phyloP scores from a whole-genome alignment of 1,140 invertebrate genomes.

The Atta colombica region DNA sequence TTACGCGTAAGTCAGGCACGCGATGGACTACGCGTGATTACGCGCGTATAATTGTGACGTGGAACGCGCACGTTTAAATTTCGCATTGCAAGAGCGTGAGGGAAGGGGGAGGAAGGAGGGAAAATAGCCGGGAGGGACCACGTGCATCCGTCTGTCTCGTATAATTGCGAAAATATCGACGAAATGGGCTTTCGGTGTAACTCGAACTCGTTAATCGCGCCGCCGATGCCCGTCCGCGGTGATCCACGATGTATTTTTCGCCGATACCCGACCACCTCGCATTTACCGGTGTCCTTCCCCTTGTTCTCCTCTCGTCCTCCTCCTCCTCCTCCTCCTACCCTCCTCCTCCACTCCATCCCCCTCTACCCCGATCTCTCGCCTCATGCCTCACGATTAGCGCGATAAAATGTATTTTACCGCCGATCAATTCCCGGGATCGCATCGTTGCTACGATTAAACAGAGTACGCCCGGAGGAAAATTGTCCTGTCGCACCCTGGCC shows the following conservation, averaged over 20 bases:
- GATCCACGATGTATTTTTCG: conserved; percentile 56
- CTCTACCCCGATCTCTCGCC: background rate
- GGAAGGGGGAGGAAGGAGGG: too few relatives aligned
- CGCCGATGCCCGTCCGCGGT: conserved; percentile 33
- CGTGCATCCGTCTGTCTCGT: conserved; percentile 14
- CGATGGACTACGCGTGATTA: conserved; percentile 26
- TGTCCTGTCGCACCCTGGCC: conserved; percentile 5
- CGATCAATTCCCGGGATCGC: conserved; percentile 51
- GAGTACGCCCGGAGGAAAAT: conserved; percentile 42
- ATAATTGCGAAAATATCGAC: conserved; percentile 62
- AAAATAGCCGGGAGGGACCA: background rate
- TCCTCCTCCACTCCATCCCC: background rate
- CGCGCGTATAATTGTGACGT: conserved; percentile 49
- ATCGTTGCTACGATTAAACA: conserved; percentile 31
- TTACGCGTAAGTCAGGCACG: background rate
- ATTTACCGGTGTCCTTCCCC: background rate
- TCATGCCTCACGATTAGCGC: conserved; percentile 29
- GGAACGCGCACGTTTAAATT: conserved; percentile 35
- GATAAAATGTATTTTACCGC: conserved; percentile 44
- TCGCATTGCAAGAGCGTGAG: background rate
- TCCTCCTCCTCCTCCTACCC: background rate
- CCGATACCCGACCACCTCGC: conserved; percentile 24
- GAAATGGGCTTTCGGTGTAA: conserved; percentile 62
- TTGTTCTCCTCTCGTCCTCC: too few relatives aligned
- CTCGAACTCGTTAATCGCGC: conserved; percentile 54